Conservation (phyloP, 92 coral and sea anemone species). For the Heliopora coerulea region DNA sequence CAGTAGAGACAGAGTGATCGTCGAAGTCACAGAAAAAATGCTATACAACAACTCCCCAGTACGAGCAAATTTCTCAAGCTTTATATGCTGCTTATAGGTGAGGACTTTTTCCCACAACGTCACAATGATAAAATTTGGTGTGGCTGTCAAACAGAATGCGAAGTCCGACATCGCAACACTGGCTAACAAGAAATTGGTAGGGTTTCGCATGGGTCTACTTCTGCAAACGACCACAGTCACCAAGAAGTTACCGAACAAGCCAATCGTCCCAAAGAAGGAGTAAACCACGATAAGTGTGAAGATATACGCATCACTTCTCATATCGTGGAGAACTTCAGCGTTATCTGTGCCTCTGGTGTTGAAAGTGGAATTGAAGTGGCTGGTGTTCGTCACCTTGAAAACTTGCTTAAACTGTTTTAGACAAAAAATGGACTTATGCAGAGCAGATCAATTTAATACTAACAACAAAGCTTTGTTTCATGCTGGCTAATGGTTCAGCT, state of each 20-base stretch:
- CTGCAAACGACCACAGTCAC: conserved; percentile 7
- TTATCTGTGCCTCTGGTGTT: too few relatives aligned
- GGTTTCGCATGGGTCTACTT: conserved; percentile 6
- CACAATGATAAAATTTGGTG: neutral
- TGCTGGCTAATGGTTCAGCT: too few relatives aligned
- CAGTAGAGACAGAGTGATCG: neutral
- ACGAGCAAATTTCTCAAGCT: neutral
- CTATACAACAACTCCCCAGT: neutral
- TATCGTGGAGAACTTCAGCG: too few relatives aligned
- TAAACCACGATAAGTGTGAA: neutral
- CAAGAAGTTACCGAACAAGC: neutral
- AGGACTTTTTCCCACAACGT: neutral
- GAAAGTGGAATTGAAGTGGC: too few relatives aligned
- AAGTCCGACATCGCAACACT: neutral
- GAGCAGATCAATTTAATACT: too few relatives aligned
- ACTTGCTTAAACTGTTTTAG: too few relatives aligned
- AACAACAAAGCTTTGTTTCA: too few relatives aligned
- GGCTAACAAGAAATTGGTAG: conserved; percentile 6
- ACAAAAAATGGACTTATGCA: too few relatives aligned
- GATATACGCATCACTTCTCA: too few relatives aligned
- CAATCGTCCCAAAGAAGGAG: neutral
- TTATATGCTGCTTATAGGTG: neutral
- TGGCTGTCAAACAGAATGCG: neutral
- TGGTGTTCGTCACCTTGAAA: too few relatives aligned
- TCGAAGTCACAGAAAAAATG: neutral